Percentiles rank a stretch among this genome's conserved stretches.
phyloP scores from a whole-genome alignment of 2,888 invertebrate genomes.

The Xanthia togata region DNA sequence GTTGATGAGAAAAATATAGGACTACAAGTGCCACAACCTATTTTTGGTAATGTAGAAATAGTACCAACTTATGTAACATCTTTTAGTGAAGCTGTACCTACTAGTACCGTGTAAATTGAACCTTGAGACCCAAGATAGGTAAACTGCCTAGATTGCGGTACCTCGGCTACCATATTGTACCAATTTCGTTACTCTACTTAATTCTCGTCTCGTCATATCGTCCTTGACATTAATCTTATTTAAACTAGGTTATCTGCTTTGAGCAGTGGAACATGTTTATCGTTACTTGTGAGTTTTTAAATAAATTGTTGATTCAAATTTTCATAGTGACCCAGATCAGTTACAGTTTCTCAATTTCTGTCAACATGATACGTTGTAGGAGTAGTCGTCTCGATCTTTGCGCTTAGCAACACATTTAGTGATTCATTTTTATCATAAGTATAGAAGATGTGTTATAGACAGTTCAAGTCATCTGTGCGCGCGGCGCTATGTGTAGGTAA shows the following conservation, averaged over 20 bases:
- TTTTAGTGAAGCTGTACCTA: constrained; percentile 1
- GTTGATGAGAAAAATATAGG: constrained; percentile 1
- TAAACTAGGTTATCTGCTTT: neutral
- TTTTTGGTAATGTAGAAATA: constrained; percentile 17
- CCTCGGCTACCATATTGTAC: neutral
- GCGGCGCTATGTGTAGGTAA: no score
- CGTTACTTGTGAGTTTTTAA: neutral
- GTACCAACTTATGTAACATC: neutral
- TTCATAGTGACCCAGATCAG: constrained; percentile 15
- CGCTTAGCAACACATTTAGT: no score
- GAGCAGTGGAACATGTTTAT: constrained; percentile 12
- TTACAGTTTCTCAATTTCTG: neutral
- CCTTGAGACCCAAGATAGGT: neutral
- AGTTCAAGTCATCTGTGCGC: no score
- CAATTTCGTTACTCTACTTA: constrained; percentile 2
- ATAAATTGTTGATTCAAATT: constrained; percentile 3
- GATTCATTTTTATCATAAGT: no score
- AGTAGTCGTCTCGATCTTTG: no score
- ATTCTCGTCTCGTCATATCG: constrained; percentile 1
- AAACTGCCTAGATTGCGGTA: neutral
- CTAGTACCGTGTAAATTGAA: constrained; percentile 6
- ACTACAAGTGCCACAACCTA: neutral
- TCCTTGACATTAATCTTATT: constrained; percentile 21
- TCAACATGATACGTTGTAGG: neutral
- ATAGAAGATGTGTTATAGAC: no score